Conservation (phyloP, 2,113 vertebrate genomes). For the Diphyllodes magnificus region DNA sequence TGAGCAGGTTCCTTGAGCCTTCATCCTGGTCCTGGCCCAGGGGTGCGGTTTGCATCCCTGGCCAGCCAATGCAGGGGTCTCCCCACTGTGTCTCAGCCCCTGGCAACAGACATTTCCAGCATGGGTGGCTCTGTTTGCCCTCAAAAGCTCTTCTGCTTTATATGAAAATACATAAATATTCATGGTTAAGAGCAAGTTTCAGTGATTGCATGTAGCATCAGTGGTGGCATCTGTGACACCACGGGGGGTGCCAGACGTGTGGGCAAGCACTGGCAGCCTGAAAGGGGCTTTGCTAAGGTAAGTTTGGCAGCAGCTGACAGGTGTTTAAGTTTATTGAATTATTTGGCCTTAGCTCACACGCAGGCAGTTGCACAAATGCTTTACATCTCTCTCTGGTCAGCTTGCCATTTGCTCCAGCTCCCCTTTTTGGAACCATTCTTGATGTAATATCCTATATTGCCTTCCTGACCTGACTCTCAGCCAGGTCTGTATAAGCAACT, state of each 20-base stretch:
- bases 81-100: accelerated
- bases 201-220: neutral
- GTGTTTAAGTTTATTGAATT: neutral
- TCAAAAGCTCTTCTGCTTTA: neutral
- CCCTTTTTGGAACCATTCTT: neutral
- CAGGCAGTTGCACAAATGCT: neutral
- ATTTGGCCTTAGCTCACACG: neutral
- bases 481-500: too few species aligned
- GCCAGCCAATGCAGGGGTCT: neutral
- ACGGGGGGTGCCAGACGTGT: neutral
- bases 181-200: neutral
- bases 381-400: neutral
- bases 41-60: neutral
- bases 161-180: neutral
- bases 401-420: accelerated
- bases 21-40: accelerated
- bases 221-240: neutral
- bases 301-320: neutral
- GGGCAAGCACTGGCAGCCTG: neutral
- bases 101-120: neutral
- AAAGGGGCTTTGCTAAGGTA: neutral
- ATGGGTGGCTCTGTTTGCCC: neutral
- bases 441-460: neutral
- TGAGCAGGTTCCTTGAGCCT: accelerated
- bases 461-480: neutral